Evolutionary conservation across 2,113 vertebrate genomes (phyloP).

Genomic region (Phylloscopus trochiloides): DNA sequence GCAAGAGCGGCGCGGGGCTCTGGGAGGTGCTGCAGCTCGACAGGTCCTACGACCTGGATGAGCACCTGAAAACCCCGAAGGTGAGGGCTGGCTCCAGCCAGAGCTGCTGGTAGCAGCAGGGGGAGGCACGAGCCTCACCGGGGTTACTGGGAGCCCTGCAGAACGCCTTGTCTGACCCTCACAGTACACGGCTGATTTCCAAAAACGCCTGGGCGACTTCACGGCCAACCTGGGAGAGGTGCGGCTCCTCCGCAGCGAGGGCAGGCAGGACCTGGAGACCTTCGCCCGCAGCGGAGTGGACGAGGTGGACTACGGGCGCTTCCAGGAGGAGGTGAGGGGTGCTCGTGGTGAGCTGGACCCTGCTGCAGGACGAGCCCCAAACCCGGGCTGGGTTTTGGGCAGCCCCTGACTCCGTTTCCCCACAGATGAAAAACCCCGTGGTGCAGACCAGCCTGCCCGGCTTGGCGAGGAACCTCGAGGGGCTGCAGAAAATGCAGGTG

Average conservation of each 20-base stretch:
- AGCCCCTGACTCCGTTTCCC: not conserved
- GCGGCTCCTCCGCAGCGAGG: slow-evolving; percentile 56
- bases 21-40: slow-evolving; percentile 73
- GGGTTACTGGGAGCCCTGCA: not conserved
- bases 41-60: slow-evolving; percentile 59
- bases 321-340: slow-evolving; percentile 66
- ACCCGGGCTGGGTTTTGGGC: rapidly evolving
- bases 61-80: slow-evolving; percentile 63
- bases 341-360: rapidly evolving
- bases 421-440: slow-evolving; percentile 61
- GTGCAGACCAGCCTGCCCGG: slow-evolving; percentile 41
- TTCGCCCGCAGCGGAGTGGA: slow-evolving; percentile 60
- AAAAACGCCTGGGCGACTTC: slow-evolving; percentile 40
- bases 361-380: rapidly evolving
- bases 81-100: slow-evolving; percentile 29
- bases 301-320: slow-evolving; percentile 21
- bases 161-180: not conserved
- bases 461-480: slow-evolving; percentile 42
- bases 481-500: slow-evolving; percentile 67
- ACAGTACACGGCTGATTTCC: slow-evolving; percentile 61
- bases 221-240: not conserved
- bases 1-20: slow-evolving; percentile 62
- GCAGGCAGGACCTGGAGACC: slow-evolving; percentile 61
- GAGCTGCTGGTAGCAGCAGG: not conserved
- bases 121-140: rapidly evolving